Percentiles rank a stretch among this genome's conserved stretches.
Evolutionary conservation across 2,888 invertebrate genomes (phyloP).

Genomic region (Trilocha varians): DNA sequence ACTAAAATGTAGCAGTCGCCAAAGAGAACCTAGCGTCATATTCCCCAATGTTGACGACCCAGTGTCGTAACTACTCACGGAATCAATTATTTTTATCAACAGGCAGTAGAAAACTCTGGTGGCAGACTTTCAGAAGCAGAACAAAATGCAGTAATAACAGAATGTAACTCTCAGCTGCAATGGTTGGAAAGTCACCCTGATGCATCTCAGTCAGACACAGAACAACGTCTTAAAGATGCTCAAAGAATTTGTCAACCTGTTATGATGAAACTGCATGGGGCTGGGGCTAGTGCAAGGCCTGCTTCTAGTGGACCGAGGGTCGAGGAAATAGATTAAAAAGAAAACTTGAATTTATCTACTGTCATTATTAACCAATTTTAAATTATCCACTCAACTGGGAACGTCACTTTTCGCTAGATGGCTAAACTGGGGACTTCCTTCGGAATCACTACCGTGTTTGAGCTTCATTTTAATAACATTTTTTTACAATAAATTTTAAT

Average conservation of each 20-base stretch:
- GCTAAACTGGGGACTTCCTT: too few species aligned
- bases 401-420: too few species aligned
- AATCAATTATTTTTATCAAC: slow-evolving; percentile 11
- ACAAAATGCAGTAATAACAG: slow-evolving; percentile 77
- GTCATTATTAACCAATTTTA: too few species aligned
- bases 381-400: too few species aligned
- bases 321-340: slow-evolving; percentile 79
- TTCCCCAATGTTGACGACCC: too few species aligned
- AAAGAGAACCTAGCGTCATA: too few species aligned
- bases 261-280: slow-evolving; percentile 87
- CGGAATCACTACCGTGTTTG: too few species aligned
- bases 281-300: slow-evolving; percentile 47
- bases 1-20: too few species aligned
- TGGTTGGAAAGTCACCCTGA: slow-evolving; percentile 88
- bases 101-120: slow-evolving; percentile 79
- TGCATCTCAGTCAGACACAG: slow-evolving; percentile 85
- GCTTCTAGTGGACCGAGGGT: slow-evolving; percentile 76
- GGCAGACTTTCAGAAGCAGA: slow-evolving; percentile 81
- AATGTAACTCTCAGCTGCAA: slow-evolving; percentile 79
- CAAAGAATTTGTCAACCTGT: slow-evolving; percentile 84
- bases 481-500: too few species aligned
- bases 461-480: too few species aligned
- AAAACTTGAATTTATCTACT: too few species aligned
- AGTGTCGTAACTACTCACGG: too few species aligned
- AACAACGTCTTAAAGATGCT: slow-evolving; percentile 82